Base-by-base conservation (phyloP, 92 coral and sea anemone species). In the Anthopleura xanthogrammica region DNA sequence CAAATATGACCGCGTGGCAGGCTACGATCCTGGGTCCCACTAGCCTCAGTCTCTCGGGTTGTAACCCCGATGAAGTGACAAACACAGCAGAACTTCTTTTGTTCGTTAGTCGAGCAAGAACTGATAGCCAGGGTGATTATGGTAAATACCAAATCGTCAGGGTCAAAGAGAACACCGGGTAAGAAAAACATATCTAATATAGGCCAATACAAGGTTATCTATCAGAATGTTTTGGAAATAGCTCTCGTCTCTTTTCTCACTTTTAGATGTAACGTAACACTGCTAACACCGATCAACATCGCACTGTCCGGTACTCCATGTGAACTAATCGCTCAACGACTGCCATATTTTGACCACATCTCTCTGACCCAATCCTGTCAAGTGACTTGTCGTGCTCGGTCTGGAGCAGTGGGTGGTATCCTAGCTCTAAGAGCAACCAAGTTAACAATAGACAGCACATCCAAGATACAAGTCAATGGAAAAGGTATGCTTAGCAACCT, bases 71-170 rank as follows among this genome's bases (percentile, higher is more conserved):
- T 54, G 75, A 77, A 40, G 65, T 87, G 17, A 42, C 16, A 29
- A 12, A n/a, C 41, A 81, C 68, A n/a, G 50, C 60, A 22, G 87
- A 87, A 41, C 52, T 87, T 7, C 75, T 87, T 12, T 83, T 87
- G 54, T 71, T 87, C 20, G 84, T 83, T n/a, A 77, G 76, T 56
- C 86, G 87, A 36, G 78, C 87, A 43, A 64, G 72, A 64, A 64
- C 11, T 64, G 72, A 64, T 64, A 43, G 8, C n/a, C 40, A 78
- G 43, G 41, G n/a, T 39, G 80, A 83, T 72, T 83, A 83, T 78
- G 90, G 90, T 5, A 78, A 87, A 78, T 83, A 87, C 84, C 83
- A 87, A 60, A 83, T 83, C 52, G 77, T 78, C 83, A 83, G 70
- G 60, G 80, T 83, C 13, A 13, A 58, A 70, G 66, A 78, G 5